A percentile compares a stretch with the other conserved stretches of the same genome.
phyloP scores from a whole-genome alignment of 2,888 invertebrate genomes.

The Apotomis turbidana region DNA sequence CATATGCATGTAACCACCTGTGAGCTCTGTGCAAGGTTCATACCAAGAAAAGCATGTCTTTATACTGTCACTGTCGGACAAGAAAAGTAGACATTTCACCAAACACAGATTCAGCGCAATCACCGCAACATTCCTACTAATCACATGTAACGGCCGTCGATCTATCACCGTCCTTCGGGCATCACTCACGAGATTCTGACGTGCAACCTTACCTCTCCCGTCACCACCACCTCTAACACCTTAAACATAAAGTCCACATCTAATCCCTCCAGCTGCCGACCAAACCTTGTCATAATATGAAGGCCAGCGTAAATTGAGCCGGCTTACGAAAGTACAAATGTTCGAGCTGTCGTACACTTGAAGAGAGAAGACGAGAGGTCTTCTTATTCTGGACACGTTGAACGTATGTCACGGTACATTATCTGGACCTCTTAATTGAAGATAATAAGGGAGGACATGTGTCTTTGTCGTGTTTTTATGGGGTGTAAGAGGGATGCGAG shows the following conservation, averaged over 20 bases:
- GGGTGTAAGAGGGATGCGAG: constrained; percentile 70
- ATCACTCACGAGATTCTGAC: constrained; percentile 70
- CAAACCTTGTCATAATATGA: constrained; percentile 55
- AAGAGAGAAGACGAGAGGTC: constrained; percentile 48
- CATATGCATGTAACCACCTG: too few species aligned
- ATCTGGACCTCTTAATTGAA: constrained; percentile 82
- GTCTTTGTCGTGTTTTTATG: constrained; percentile 82
- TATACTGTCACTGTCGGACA: too few species aligned
- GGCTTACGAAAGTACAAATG: constrained; percentile 29
- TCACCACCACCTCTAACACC: constrained; percentile 45
- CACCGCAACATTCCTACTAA: constrained; percentile 62
- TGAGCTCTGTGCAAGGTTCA: too few species aligned
- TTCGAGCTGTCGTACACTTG: constrained; percentile 1
- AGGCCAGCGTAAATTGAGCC: constrained; percentile 59
- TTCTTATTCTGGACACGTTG: constrained; percentile 54
- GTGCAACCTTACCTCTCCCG: constrained; percentile 47
- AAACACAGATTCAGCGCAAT: constrained; percentile 29
- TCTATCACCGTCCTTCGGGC: constrained; percentile 67
- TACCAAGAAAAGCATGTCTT: too few species aligned
- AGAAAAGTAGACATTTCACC: constrained; percentile 9
- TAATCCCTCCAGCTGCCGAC: constrained; percentile 41
- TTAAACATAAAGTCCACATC: constrained; percentile 53
- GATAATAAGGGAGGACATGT: constrained; percentile 82
- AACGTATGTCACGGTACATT: constrained; percentile 79
- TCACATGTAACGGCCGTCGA: constrained; percentile 72